Conservation (phyloP, 2,797 vertebrate species). For the Pseudomugil gertrudae region DNA sequence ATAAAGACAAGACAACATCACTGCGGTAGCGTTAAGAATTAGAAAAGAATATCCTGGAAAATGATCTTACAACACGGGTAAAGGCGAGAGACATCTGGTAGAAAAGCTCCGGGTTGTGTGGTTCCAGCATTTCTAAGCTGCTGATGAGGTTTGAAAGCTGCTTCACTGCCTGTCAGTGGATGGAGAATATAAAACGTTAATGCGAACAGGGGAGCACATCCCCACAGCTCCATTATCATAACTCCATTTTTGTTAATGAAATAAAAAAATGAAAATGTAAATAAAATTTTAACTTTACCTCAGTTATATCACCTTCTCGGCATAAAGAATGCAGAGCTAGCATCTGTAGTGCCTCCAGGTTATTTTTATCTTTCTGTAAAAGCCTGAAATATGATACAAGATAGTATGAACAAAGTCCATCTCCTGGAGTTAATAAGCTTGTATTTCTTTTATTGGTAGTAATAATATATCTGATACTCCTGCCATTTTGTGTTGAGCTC, state of each 20-base stretch:
- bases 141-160: constrained; percentile 87
- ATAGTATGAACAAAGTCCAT: constrained; percentile 47
- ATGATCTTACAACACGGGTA: constrained; percentile 89
- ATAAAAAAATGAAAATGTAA: neutral
- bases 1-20: too few relatives aligned
- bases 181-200: constrained; percentile 27
- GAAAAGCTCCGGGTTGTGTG: constrained; percentile 88
- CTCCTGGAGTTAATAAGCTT: constrained; percentile 49
- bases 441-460: constrained; percentile 51
- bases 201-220: constrained; percentile 20
- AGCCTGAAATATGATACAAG: constrained; percentile 80
- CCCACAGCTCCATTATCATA: neutral
- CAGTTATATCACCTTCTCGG: constrained; percentile 87
- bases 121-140: constrained; percentile 87
- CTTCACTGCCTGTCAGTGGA: constrained; percentile 82
- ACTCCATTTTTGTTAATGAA: neutral
- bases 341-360: constrained; percentile 91
- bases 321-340: constrained; percentile 90
- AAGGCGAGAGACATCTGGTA: constrained; percentile 92
- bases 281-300: constrained; percentile 79
- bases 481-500: constrained; percentile 33
- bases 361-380: constrained; percentile 90
- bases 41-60: constrained; percentile 9
- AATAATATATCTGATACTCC: constrained; percentile 52
- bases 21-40: neutral